Conservation (phyloP, 2,888 invertebrate genomes). For the Loripinus fragilis region DNA sequence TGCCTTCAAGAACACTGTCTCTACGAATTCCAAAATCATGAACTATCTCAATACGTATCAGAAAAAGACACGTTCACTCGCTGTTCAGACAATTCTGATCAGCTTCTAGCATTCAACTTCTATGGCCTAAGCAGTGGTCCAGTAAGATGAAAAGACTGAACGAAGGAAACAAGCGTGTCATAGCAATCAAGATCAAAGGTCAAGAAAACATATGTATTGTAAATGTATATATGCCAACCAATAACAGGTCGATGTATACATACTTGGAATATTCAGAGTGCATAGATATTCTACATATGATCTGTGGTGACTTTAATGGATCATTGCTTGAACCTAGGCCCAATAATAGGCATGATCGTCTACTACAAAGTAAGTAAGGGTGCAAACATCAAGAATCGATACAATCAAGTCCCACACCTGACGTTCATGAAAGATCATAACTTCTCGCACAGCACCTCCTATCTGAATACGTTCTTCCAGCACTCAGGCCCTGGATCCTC, state of each 20-base stretch:
- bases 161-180: not conserved
- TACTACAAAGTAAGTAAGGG: too few species aligned
- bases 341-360: not conserved
- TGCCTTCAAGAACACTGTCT: not conserved
- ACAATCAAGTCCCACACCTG: too few species aligned
- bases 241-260: not conserved
- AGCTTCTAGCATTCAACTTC: not conserved
- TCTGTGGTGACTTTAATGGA: slow-evolving; percentile 4
- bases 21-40: not conserved
- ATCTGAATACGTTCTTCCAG: not conserved
- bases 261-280: not conserved
- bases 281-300: not conserved
- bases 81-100: not conserved
- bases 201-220: not conserved
- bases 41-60: not conserved
- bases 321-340: not conserved
- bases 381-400: too few species aligned
- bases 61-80: not conserved
- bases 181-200: not conserved
- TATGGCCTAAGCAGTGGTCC: not conserved
- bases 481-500: not conserved
- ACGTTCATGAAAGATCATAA: not conserved
- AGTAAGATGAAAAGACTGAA: too few species aligned
- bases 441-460: too few species aligned
- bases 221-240: not conserved